Percentiles rank a stretch among this genome's conserved stretches.
Conservation (phyloP, 2,113 vertebrate species). For the Machaerirhynchus nigripectus region DNA sequence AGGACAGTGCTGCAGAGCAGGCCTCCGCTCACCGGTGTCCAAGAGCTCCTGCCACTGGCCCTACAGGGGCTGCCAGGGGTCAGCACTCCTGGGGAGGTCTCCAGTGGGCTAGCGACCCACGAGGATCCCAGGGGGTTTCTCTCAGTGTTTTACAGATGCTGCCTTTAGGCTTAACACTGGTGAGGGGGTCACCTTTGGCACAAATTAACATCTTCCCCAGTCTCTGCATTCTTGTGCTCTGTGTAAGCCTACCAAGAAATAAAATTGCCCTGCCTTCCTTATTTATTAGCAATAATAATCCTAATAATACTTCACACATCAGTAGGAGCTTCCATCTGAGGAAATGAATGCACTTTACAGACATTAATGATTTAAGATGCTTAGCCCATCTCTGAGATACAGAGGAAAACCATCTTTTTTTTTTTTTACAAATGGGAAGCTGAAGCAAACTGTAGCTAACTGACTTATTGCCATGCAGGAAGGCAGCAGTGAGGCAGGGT, state of each 20-base stretch:
- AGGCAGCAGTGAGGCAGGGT: neutral
- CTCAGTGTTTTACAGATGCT: neutral
- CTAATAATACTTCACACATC: slow-evolving; percentile 19
- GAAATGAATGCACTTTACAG: slow-evolving; percentile 37
- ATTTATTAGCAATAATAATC: slow-evolving; percentile 26
- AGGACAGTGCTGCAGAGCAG: neutral
- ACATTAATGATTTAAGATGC: slow-evolving; percentile 3
- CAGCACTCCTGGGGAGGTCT: neutral
- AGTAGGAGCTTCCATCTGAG: slow-evolving; percentile 38
- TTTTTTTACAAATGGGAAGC: neutral
- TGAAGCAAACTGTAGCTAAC: neutral
- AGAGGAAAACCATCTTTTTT: neutral
- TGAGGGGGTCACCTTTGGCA: neutral
- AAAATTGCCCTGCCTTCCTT: neutral
- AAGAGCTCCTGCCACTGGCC: neutral
- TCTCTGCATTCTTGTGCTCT: neutral
- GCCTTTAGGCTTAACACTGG: neutral
- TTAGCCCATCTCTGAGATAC: neutral
- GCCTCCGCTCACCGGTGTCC: fast-evolving
- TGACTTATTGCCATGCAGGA: neutral
- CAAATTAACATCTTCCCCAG: neutral
- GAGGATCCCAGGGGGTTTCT: fast-evolving
- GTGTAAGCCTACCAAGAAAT: neutral
- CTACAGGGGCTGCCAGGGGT: fast-evolving
- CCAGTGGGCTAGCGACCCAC: neutral